Conservation (phyloP, 1,140 invertebrate genomes). For the Drosophila nebulosa region DNA sequence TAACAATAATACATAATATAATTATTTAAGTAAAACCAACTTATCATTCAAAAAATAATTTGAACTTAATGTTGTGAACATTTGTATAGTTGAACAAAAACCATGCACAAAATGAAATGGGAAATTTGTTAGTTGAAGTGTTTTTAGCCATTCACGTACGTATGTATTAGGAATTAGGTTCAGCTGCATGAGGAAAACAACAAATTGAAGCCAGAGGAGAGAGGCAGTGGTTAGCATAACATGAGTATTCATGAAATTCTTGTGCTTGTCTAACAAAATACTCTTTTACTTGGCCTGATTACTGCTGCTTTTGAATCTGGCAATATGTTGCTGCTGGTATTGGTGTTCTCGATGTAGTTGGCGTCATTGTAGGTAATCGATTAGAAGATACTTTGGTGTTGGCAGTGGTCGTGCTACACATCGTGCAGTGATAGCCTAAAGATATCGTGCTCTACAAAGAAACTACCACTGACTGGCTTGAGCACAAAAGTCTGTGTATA, state of each 20-base stretch:
- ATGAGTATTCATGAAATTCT: not conserved
- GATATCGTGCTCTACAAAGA: conserved; percentile 95
- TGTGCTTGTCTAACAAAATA: conserved; percentile 11
- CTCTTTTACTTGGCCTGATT: conserved; percentile 29
- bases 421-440: conserved; percentile 94
- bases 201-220: not conserved
- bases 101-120: conserved; percentile 27
- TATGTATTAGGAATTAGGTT: not conserved
- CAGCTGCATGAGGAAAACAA: not conserved
- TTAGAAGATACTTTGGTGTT: not conserved
- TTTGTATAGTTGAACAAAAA: conserved; percentile 14
- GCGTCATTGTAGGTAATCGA: not conserved
- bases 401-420: conserved; percentile 76
- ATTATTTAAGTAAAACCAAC: too few relatives aligned
- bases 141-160: too few relatives aligned
- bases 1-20: too few relatives aligned
- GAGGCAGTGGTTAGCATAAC: not conserved
- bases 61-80: too few relatives aligned
- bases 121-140: conserved; percentile 21
- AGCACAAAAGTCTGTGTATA: conserved; percentile 96
- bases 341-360: not conserved
- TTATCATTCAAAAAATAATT: too few relatives aligned
- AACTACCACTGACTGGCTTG: conserved; percentile 91
- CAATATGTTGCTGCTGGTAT: not conserved
- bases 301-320: not conserved